phyloP scores from a whole-genome alignment of 2,888 invertebrate species.

The Strigamia maritima region DNA sequence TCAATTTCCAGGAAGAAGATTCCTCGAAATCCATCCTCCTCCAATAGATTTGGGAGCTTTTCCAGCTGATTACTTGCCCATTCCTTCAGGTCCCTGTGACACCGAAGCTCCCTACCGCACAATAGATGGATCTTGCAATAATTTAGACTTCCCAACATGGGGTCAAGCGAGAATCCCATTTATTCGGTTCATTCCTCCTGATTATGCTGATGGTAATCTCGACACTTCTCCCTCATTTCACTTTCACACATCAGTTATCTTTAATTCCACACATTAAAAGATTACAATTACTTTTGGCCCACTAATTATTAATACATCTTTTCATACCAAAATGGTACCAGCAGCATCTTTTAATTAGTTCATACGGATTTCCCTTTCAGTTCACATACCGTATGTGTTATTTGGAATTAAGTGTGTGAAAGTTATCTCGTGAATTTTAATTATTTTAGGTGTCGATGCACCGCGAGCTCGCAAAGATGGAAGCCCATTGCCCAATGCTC shows the following conservation, averaged over 20 bases:
- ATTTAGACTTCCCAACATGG: slow-evolving; percentile 62
- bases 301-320: too few relatives aligned
- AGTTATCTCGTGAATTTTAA: background rate
- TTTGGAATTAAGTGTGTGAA: background rate
- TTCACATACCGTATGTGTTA: background rate
- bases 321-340: too few relatives aligned
- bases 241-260: background rate
- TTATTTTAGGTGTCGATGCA: slow-evolving; percentile 21
- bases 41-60: background rate
- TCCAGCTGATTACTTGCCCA: slow-evolving; percentile 11
- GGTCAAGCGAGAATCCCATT: slow-evolving; percentile 72
- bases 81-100: slow-evolving; percentile 13
- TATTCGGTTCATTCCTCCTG: slow-evolving; percentile 66
- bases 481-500: background rate
- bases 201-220: slow-evolving; percentile 69
- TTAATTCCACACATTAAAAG: background rate
- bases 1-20: background rate
- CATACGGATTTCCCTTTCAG: background rate
- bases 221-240: background rate
- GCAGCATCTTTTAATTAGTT: background rate
- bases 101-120: slow-evolving; percentile 59
- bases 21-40: background rate
- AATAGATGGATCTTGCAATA: slow-evolving; percentile 75
- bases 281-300: background rate
- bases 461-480: slow-evolving; percentile 32